Evolutionary conservation across 2,113 vertebrate genomes (phyloP), one percentile per base, ranked within the genome.

Genomic region (Physeter macrocephalus): DNA sequence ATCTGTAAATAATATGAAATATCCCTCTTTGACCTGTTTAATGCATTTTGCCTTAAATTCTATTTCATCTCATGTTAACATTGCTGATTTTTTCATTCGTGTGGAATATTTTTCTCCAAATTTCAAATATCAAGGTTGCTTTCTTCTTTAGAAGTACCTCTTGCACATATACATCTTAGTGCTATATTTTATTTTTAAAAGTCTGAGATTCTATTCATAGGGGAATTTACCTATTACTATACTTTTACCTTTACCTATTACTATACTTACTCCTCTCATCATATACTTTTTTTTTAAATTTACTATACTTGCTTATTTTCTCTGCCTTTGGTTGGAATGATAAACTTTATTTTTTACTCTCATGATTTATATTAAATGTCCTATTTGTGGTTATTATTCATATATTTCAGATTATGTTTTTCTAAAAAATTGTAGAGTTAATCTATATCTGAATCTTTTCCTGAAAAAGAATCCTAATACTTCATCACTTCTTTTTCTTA

Each of bases 11-110:
- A 83, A 74, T 57, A 90, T 78, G 43, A 88, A 83, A 83, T 49
- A 77, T 36, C 18, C 46, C 39, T 49, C 34, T 89, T 86, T 90
- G 61, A 81, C 7, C 49, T 77, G 15, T 61, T 61, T 31, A 61
- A 93, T 54, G 25, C 20, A 88, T 85, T 96, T 81, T 81, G 34
- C 66, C 77, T 84, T 89, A 85, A 84, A 81, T 81, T 96, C 64
- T 86, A 90, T 36, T 81, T 90, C 25, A 12, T 66, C 54, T 59
- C 34, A 95, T 36, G 61, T 39, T 57, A 72, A 80, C 23, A 93
- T 27, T 36, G 43, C 25, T 57, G 57, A 41, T 18, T 61, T 90
- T 88, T 95, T 75, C 57, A 90, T 39, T 77, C 25, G 8, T 81
- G 57, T 23, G 34, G 9, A 81, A 86, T 41, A 85, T 72, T 93